Evolutionary conservation across 2,888 invertebrate species (phyloP).

Genomic region (Eupeodes latifasciatus): DNA sequence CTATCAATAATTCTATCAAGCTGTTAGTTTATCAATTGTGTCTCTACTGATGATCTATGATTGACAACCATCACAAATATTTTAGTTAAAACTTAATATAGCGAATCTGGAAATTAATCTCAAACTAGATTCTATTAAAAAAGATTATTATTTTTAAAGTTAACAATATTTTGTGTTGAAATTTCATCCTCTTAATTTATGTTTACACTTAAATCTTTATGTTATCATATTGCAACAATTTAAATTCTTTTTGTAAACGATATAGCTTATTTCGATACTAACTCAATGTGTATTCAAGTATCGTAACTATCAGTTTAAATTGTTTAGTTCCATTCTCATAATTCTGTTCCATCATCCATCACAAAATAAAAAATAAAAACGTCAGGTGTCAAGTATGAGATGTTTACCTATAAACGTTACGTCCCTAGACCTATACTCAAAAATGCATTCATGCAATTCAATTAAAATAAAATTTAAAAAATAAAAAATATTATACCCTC

Average conservation of each 20-base stretch:
- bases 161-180: too few relatives aligned
- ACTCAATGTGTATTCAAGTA: background rate
- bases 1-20: too few relatives aligned
- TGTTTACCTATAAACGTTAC: background rate
- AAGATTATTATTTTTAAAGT: too few relatives aligned
- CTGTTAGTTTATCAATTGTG: too few relatives aligned
- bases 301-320: background rate
- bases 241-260: background rate
- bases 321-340: background rate
- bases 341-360: slow-evolving; percentile 6
- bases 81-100: too few relatives aligned
- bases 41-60: too few relatives aligned
- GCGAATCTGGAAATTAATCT: too few relatives aligned
- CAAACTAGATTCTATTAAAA: too few relatives aligned
- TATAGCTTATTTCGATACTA: background rate
- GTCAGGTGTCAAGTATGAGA: slow-evolving; percentile 29
- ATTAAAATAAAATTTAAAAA: slow-evolving; percentile 9
- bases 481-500: background rate
- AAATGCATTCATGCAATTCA: slow-evolving; percentile 53
- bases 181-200: too few relatives aligned
- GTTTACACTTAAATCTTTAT: too few relatives aligned
- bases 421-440: background rate
- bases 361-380: background rate
- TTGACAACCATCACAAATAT: too few relatives aligned
- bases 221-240: too few relatives aligned